Conservation (phyloP, 2,888 invertebrate species). For the Rhagonycha fulva region DNA sequence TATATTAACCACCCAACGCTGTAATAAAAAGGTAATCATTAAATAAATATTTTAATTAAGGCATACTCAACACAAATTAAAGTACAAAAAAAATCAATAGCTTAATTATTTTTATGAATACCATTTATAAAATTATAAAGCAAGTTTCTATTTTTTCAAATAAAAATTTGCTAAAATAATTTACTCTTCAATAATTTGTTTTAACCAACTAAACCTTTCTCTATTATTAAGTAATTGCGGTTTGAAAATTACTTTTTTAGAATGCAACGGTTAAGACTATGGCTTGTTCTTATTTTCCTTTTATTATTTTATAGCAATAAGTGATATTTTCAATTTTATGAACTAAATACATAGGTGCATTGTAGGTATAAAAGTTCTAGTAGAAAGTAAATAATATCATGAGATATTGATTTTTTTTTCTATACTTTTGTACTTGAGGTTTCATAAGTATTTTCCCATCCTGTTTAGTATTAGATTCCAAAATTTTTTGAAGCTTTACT, state of each 20-base stretch:
- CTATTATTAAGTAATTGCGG: slow-evolving; percentile 6
- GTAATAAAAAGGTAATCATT: neutral
- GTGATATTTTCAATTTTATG: neutral
- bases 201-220: neutral
- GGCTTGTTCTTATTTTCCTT: neutral
- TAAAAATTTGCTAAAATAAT: neutral
- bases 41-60: neutral
- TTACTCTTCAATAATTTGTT: neutral
- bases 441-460: too few species aligned
- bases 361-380: too few species aligned
- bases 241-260: neutral
- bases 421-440: too few species aligned
- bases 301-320: neutral
- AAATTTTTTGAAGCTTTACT: too few species aligned
- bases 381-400: too few species aligned
- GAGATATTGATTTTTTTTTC: too few species aligned
- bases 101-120: neutral
- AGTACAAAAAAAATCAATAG: neutral
- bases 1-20: neutral
- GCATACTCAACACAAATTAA: neutral
- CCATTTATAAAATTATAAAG: neutral
- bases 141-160: neutral
- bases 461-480: too few species aligned
- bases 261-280: slow-evolving; percentile 1
- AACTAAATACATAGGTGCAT: neutral